Percentiles rank a stretch among this genome's conserved stretches.
Conservation (phyloP, 2,888 invertebrate genomes). For the Drosophila subsilvestris region DNA sequence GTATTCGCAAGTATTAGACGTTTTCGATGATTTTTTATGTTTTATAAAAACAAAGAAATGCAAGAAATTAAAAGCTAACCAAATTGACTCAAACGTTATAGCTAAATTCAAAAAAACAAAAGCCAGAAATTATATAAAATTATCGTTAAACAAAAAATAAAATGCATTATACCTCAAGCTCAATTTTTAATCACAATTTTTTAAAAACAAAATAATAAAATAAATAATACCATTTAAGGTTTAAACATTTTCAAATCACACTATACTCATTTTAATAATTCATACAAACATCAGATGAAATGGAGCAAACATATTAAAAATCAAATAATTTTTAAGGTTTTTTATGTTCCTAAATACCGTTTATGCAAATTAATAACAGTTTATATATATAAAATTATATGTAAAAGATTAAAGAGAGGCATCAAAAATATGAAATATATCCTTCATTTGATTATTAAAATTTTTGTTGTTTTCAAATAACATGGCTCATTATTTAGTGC, state of each 20-base stretch:
- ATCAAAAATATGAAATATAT: conserved; percentile 33
- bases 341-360: conserved; percentile 68
- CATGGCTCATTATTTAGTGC: conserved; percentile 74
- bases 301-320: conserved; percentile 18
- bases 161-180: conserved; percentile 32
- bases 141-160: conserved; percentile 26
- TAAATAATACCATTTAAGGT: conserved; percentile 39
- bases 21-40: conserved; percentile 7
- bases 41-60: conserved; percentile 11
- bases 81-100: conserved; percentile 52
- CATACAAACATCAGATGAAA: conserved; percentile 4
- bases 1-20: conserved; percentile 13
- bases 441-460: conserved; percentile 27
- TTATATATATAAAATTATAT: conserved; percentile 33
- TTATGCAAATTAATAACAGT: conserved; percentile 60
- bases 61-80: conserved; percentile 38
- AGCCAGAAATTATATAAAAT: conserved; percentile 31
- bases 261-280: conserved; percentile 37
- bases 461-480: conserved; percentile 48
- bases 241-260: conserved; percentile 41
- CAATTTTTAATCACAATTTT: conserved; percentile 59
- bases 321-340: conserved; percentile 46
- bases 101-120: conserved; percentile 58
- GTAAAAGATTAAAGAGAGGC: conserved; percentile 20
- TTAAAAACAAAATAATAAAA: conserved; percentile 28